Evolutionary conservation across 2,888 invertebrate species (phyloP).

Genomic region (Embidobia sp.): DNA sequence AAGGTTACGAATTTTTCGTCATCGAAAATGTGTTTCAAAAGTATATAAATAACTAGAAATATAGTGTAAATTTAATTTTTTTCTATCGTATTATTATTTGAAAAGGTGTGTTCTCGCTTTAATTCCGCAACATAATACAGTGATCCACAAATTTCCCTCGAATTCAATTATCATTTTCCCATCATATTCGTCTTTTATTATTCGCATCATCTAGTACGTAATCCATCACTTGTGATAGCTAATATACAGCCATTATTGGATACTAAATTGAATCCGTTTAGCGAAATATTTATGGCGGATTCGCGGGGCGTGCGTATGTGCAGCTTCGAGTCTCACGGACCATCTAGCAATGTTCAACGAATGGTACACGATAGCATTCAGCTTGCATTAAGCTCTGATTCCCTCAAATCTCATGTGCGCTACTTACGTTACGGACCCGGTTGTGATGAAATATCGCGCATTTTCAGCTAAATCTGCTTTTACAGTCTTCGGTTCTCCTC

Average conservation of each 20-base stretch:
- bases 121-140: no score
- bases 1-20: no score
- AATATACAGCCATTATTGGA: conserved; percentile 76
- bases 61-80: no score
- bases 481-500: conserved; percentile 25
- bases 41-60: no score
- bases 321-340: conserved; percentile 69
- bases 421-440: conserved; percentile 30
- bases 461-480: conserved; percentile 47
- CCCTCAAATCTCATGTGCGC: conserved; percentile 52
- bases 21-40: no score
- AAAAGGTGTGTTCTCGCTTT: no score
- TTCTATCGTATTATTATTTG: background rate
- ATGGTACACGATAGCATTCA: conserved; percentile 57
- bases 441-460: conserved; percentile 53
- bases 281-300: conserved; percentile 78
- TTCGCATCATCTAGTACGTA: conserved; percentile 34
- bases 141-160: no score
- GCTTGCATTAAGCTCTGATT: conserved; percentile 59
- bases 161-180: conserved; percentile 33
- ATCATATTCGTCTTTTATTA: conserved; percentile 19
- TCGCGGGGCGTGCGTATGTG: conserved; percentile 67
- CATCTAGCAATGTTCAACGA: conserved; percentile 73
- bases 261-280: conserved; percentile 77
- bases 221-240: conserved; percentile 71